A percentile compares a stretch with the other conserved stretches of the same genome.
phyloP scores from a whole-genome alignment of 2,888 invertebrate genomes.

The Chrysina gloriosa region DNA sequence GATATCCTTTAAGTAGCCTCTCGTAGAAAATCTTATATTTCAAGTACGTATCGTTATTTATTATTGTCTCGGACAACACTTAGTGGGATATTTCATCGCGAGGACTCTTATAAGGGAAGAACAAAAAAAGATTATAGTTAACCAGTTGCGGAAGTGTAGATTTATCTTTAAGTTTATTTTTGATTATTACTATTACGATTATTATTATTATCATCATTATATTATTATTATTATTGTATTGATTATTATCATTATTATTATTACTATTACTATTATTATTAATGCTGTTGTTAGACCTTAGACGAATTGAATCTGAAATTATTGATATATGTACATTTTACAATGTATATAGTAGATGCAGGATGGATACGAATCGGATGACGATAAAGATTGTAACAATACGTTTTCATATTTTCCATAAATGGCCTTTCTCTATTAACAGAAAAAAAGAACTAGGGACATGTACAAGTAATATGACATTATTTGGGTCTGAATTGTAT shows the following conservation, averaged over 20 bases:
- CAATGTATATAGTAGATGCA: slow-evolving; percentile 3
- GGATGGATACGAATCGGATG: slow-evolving; percentile 8
- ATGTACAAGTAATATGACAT: too few relatives aligned
- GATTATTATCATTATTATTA: slow-evolving; percentile 26
- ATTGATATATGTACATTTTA: slow-evolving; percentile 24
- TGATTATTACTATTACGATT: slow-evolving; percentile 34
- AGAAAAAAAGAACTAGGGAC: too few relatives aligned
- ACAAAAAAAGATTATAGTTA: slow-evolving; percentile 19
- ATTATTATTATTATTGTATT: slow-evolving; percentile 36
- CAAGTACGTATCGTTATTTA: slow-evolving; percentile 36
- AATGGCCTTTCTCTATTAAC: too few relatives aligned
- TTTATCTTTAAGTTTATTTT: slow-evolving; percentile 36
- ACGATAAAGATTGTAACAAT: too few relatives aligned
- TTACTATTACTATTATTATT: slow-evolving; percentile 30
- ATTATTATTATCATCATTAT: slow-evolving; percentile 35
- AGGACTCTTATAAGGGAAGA: slow-evolving; percentile 22
- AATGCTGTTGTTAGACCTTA: slow-evolving; percentile 37
- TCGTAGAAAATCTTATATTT: slow-evolving; percentile 28
- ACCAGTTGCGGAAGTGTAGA: slow-evolving; percentile 35
- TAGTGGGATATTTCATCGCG: slow-evolving; percentile 28
- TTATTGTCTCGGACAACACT: slow-evolving; percentile 29
- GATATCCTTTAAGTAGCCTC: slow-evolving; percentile 26
- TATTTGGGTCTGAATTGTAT: too few relatives aligned
- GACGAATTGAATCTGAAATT: slow-evolving; percentile 33
- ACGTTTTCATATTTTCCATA: too few relatives aligned